Evolutionary conservation across 2,113 vertebrate genomes (phyloP).

Genomic region (Bufo gargarizans): DNA sequence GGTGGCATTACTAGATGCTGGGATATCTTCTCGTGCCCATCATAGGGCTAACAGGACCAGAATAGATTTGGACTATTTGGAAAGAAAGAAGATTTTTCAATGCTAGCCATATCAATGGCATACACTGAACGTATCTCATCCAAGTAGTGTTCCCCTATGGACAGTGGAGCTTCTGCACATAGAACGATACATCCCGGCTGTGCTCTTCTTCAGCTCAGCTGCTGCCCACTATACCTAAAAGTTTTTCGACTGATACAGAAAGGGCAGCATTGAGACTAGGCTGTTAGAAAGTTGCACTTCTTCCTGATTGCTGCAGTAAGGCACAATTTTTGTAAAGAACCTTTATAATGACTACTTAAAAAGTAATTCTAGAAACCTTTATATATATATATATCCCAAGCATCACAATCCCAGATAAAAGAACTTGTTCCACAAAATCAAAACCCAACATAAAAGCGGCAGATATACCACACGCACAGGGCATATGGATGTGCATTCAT

Average conservation of each 20-base stretch:
- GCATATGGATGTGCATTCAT: slow-evolving; percentile 34
- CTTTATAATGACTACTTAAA: background rate
- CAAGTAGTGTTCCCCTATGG: no score
- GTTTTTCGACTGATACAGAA: background rate
- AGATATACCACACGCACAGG: background rate
- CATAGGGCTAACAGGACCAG: no score
- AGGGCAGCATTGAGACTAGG: no score
- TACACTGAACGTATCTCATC: no score
- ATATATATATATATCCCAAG: background rate
- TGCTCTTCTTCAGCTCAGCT: background rate
- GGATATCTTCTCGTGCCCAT: no score
- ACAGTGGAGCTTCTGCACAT: background rate
- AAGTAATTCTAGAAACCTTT: no score
- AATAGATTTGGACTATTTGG: no score
- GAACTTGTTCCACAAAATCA: background rate
- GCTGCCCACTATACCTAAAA: background rate
- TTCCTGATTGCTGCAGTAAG: background rate
- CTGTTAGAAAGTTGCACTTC: background rate
- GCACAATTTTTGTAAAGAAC: background rate
- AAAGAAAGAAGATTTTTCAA: no score
- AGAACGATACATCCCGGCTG: background rate
- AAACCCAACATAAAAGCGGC: background rate
- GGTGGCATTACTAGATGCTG: no score
- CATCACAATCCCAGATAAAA: background rate
- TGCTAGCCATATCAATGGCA: no score